Base-by-base conservation (phyloP, 2,797 vertebrate genomes). In the Neopelma chrysocephalum region DNA sequence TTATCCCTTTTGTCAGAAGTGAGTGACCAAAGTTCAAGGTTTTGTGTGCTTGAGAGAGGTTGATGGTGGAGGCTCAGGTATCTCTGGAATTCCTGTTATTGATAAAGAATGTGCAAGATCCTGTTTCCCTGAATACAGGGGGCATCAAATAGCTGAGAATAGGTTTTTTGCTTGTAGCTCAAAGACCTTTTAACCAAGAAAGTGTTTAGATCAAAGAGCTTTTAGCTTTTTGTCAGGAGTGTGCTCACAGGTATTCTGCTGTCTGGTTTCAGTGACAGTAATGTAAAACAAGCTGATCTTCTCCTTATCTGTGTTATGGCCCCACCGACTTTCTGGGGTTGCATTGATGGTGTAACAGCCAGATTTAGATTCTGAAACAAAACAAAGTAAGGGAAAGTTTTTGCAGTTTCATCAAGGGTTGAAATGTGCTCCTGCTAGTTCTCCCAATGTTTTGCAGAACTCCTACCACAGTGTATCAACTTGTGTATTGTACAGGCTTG, bases 91-190 rank as follows among this genome's bases (percentile, higher is more conserved):
- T 87, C 68, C 56, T 90, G 81, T 87, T 94, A 83, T 57, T 95
- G 95, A 81, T 90, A 89, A 96, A 94, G 95, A 97, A 97, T 97
- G 96, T 82, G 90, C 95, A 96, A 96, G 81, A 96, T 96, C 94
- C 94, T 96, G 95, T 97, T 96, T 89, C 81, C 60, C 83, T 90
- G 86, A 94, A 72, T 64, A 90, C 69, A 26, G 76, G 80, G 69
- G 47, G 42, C 89, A 94, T 93, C 83, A 80, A 89, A 94, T 87
- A 96, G 83, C 83, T 90, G 93, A 87, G 86, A 92, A 90, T 16
- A 60, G 83, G 10, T 45, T 82, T 78, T 90, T 71, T 78, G 68
- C 89, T 94, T 93, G 84, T 68, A 95, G 73, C 68, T 94, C 40
- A 77, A 95, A 95, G 84, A 60, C 84, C 64, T 95, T 94, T 87